Evolutionary conservation across 2,888 invertebrate genomes (phyloP), one percentile per base, ranked within the genome.

Genomic region (Trachelus troglodyta): DNA sequence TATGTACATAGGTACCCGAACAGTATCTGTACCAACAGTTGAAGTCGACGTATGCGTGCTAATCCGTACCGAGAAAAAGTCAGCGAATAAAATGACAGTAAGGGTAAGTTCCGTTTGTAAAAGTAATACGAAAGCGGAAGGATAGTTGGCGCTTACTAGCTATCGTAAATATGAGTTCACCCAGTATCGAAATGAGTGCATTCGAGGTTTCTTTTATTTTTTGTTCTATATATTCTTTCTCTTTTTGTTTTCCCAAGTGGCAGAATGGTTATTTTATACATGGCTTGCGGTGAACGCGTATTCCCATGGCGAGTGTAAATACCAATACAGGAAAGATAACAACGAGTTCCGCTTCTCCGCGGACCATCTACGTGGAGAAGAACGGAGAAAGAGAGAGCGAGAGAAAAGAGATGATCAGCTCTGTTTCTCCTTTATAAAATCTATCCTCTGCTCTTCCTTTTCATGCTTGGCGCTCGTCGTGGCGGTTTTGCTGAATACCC

Each of bases 221-320:
- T 23, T 35, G 3, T 23, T 74, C 15, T 9, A 30, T 31, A 11
- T 30, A 71, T 34, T 71, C 30, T 30, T 34, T 34, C 12, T 30
- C 23, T n/a, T 37, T 74, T 74, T 23, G 34, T 74, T 34, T 37
- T 15, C 37, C 23, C 74, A 30, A 34, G 34, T 35, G 34, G 34
- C 68, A 56, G 15, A 77, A 56, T 77, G 74, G 79, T 69, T 69
- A 75, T 82, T 79, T 79, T 77, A 79, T 75, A 76, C 76, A 37
- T 74, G 37, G 30, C 34, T 74, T 34, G 74, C 74, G 34, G 40
- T 69, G 40, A 76, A 56, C 69, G 74, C 76, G 74, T 77, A 82
- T 79, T 80, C 80, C 79, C 80, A 75, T 40, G 80, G 79, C 75
- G 79, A 69, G 76, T 76, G 82, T 82, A 85, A 85, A 84, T 85